These are phyloP conservation scores for Drosophila seclusa DNA, from an alignment of 2,888 invertebrate genomes.

Conservation along the genomic window DNA sequence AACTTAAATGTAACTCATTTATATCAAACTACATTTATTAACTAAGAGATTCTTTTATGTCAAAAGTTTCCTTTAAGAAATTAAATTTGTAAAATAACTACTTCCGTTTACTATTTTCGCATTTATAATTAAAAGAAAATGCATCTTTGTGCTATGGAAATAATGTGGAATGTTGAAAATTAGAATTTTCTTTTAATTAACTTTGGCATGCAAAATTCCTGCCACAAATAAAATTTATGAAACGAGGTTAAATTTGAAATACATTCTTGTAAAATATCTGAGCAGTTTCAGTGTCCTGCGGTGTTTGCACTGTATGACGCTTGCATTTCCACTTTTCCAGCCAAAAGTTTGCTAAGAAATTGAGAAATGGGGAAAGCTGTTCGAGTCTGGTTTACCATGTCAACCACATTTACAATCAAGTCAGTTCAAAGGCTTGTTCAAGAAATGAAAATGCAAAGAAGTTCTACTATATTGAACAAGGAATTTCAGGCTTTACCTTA, in stretches of 20 bases:
- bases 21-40: background rate
- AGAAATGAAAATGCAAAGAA: conserved; percentile 16
- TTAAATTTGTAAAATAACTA: background rate
- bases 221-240: conserved; percentile 27
- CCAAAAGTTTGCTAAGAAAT: conserved; percentile 24
- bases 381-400: conserved; percentile 32
- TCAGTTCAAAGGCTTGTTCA: conserved; percentile 22
- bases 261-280: conserved; percentile 23
- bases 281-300: conserved; percentile 40
- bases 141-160: background rate
- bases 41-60: background rate
- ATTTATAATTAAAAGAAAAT: background rate
- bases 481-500: background rate
- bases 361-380: conserved; percentile 44
- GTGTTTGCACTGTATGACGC: conserved; percentile 15
- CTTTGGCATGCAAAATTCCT: conserved; percentile 20
- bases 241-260: conserved; percentile 39
- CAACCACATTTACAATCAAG: conserved; percentile 40
- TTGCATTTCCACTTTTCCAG: conserved; percentile 19
- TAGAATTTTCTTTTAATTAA: conserved; percentile 50
- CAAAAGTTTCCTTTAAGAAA: background rate
- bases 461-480: background rate
- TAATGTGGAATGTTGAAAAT: background rate
- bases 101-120: background rate
- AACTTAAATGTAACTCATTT: background rate